A percentile compares a stretch with the other conserved stretches of the same genome.
Evolutionary conservation across 2,888 invertebrate species (phyloP).

Genomic region (Teleiodes luculella): DNA sequence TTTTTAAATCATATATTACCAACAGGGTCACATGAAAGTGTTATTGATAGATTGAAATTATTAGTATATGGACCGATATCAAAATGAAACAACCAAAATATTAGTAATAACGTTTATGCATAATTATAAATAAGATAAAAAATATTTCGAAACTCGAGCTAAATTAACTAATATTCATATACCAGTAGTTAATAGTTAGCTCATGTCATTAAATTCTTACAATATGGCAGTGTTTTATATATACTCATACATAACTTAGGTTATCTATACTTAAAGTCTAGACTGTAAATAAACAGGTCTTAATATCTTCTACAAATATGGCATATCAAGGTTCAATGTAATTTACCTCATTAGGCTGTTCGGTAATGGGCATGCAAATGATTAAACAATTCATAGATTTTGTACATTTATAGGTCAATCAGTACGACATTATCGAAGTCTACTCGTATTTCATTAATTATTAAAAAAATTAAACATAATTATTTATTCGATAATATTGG

Average conservation of each 20-base stretch:
- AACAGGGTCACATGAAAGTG: background rate
- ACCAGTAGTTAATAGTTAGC: constrained; percentile 18
- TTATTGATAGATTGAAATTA: too few relatives aligned
- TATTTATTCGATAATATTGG: background rate
- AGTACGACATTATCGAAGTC: too few relatives aligned
- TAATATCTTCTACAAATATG: background rate
- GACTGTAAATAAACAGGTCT: background rate
- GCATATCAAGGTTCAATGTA: constrained; percentile 1
- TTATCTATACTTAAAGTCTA: constrained; percentile 7
- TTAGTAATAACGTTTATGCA: background rate
- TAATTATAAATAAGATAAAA: constrained; percentile 5
- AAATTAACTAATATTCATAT: constrained; percentile 17
- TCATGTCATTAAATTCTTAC: constrained; percentile 10
- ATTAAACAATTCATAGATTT: too few relatives aligned
- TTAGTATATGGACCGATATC: background rate
- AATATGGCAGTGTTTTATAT: constrained; percentile 16
- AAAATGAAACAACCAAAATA: background rate
- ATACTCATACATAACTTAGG: background rate
- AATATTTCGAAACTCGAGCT: constrained; percentile 12
- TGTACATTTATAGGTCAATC: too few relatives aligned
- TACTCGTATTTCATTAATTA: too few relatives aligned
- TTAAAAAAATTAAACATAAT: background rate
- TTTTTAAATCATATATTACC: background rate
- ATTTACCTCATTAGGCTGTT: background rate
- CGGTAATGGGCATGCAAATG: too few relatives aligned